Base-by-base conservation (phyloP, 2,888 invertebrate genomes). In the Lepidochitona cinerea region DNA sequence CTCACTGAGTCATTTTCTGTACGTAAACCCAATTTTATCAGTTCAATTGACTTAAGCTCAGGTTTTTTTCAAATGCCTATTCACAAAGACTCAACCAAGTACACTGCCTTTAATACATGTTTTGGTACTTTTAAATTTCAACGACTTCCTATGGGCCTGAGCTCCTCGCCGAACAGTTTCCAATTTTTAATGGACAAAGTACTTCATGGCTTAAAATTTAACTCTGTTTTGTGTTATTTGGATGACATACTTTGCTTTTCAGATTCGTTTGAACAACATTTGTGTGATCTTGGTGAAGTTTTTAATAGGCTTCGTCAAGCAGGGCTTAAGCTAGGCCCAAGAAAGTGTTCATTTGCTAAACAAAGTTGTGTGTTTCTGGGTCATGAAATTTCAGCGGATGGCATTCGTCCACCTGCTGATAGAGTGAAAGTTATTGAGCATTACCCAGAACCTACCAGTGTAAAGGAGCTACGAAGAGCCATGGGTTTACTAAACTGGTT, bases 51-150 rank as follows among this genome's bases (percentile, higher is more conserved):
- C 54, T n/a, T 67, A 9, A 68, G 68, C 29, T 72, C 72, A 12
- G 72, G 68, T 14, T 72, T 72, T 68, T 72, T 67, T 32, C 67
- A 72, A 23, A 26, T 72, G 67, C 14, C 26, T 1, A 72, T 72
- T 26, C 3, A 1, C 37, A n/a, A 35, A 12, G 66, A 66, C 14
- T 66, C 66, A n/a, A 23, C 66, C 37, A 66, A 66, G 59, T 29
- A 29, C 23, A 35, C 66, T 18, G 36, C 66, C 12, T 4, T 66
- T 37, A 36, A 36, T 33, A 66, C 37, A 5, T 66, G 36, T 37
- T 66, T 66, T 66, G 66, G 67, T 23, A 72, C 67, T 35, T 72
- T 37, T 37, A 68, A 53, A 68, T 72, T 72, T 68, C n/a, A 12
- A 18, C 52, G 37, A 6, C 37, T 72, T 18, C 68, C 72, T 9